Conservation (phyloP, 1,140 invertebrate genomes). For the Apis dorsata region DNA sequence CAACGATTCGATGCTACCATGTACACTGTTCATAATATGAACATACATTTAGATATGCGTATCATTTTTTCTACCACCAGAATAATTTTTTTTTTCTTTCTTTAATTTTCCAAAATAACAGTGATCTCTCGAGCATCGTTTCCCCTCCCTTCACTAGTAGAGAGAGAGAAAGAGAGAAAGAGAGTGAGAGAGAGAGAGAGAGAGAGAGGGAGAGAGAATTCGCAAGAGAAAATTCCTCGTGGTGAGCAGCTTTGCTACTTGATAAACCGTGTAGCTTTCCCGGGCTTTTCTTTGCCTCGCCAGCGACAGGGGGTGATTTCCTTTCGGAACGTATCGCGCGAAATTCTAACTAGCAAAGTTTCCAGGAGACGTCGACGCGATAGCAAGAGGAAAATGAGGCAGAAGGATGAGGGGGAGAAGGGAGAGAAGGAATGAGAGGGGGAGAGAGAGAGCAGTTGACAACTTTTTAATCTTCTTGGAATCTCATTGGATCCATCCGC, state of each 20-base stretch:
- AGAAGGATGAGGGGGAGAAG: not conserved
- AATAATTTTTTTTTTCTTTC: not conserved
- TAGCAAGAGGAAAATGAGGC: constrained; percentile 46
- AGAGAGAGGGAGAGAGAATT: not conserved
- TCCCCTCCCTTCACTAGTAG: not conserved
- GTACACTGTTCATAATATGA: too few relatives aligned
- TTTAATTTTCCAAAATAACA: not conserved
- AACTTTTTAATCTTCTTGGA: constrained; percentile 70
- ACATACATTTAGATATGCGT: too few relatives aligned
- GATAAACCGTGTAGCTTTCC: constrained; percentile 53
- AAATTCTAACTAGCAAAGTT: constrained; percentile 70
- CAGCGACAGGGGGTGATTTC: constrained; percentile 55
- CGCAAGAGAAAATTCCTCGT: not conserved
- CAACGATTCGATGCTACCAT: too few relatives aligned
- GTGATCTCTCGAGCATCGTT: not conserved
- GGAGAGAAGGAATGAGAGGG: too few relatives aligned
- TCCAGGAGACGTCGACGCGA: constrained; percentile 47
- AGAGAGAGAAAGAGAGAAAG: not conserved
- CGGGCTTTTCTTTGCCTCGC: constrained; percentile 56
- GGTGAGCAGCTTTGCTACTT: constrained; percentile 38
- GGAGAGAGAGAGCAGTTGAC: constrained; percentile 61
- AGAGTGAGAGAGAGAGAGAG: not conserved
- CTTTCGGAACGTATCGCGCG: constrained; percentile 62
- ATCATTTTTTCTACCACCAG: too few relatives aligned
- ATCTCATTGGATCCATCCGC: constrained; percentile 66